These are phyloP conservation scores for Paralichthys olivaceus DNA, from an alignment of 2,113 vertebrate species.

Conservation along the genomic window DNA sequence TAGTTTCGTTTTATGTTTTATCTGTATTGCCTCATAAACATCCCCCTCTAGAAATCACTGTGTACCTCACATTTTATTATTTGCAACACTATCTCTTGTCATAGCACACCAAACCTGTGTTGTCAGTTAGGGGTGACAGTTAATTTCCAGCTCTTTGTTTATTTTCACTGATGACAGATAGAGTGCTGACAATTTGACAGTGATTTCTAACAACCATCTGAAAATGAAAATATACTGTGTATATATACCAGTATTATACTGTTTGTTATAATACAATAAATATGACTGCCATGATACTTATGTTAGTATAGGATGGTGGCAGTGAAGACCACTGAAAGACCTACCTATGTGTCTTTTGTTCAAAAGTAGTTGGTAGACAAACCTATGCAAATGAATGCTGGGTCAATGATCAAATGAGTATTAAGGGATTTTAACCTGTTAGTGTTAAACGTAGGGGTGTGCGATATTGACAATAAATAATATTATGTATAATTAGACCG, in stretches of 20 bases:
- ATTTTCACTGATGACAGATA: conserved; percentile 3
- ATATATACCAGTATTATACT: no score
- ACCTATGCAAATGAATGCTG: no score
- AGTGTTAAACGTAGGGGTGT: no score
- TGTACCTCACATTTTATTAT: conserved; percentile 2
- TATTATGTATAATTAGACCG: no score
- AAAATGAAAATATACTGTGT: no score
- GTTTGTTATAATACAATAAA: no score
- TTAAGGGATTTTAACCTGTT: no score
- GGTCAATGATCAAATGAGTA: no score
- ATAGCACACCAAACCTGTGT: neutral
- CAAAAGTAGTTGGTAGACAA: no score
- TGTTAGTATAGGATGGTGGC: no score
- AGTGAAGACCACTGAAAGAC: neutral
- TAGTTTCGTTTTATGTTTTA: neutral
- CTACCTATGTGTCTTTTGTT: neutral
- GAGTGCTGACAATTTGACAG: conserved; percentile 4
- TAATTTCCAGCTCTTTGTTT: conserved; percentile 18
- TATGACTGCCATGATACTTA: no score
- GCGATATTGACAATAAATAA: no score
- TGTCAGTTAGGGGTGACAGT: conserved; percentile 16
- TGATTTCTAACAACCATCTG: neutral
- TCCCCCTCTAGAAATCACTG: neutral
- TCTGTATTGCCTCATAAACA: neutral
- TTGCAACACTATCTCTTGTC: neutral